Evolutionary conservation across 2,113 vertebrate species (phyloP), one percentile per base, ranked within the genome.

Genomic region (Rhinolophus sinicus): DNA sequence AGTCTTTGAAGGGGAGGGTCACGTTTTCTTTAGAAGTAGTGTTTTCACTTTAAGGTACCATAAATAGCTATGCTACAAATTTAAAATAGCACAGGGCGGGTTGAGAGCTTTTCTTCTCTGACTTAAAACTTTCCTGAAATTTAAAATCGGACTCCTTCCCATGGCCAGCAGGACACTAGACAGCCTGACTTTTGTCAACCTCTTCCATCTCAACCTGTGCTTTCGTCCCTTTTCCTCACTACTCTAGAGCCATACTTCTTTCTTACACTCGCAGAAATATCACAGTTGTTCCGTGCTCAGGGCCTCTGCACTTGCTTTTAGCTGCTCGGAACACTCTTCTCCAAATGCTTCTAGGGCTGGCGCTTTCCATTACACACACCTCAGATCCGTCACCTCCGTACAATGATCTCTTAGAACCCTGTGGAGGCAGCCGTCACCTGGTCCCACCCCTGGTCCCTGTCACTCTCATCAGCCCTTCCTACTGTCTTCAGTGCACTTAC

Each of bases 361-460:
- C 9, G 93, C 3, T 35, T 73, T 50, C 40, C 26, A 22, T 60
- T n/a, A 35, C 0, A 24, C 6, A 8, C 24, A 15, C 69, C 44
- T 70, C 22, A 38, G 44, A 56, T 65, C 24, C 60, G 28, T 90
- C n/a, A 69, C 28, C 3, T 69, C 28, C 21, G 11, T 8, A 14
- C 21, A 40, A 52, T 4, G 33, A 19, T 62, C 44, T 8, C 30
- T 80, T 11, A 50, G 19, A 24, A 65, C 3, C 5, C 15, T 30
- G 0, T 33, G 0, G 0, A 3, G 0, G 1, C 33, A 24, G 22
- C 12, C 10, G 47, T 24, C 30, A 35, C 38, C 18, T 58, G 30
- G 11, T 62, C 50, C 4, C 11, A 50, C 3, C 11, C 1, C 24
- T 50, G 11, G 33, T 13, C 21, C 19, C 8, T 24, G 5, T 44